Evolutionary conservation across 2,888 invertebrate genomes (phyloP), one percentile per base, ranked within the genome.

Genomic region (Coelopa pilipes): DNA sequence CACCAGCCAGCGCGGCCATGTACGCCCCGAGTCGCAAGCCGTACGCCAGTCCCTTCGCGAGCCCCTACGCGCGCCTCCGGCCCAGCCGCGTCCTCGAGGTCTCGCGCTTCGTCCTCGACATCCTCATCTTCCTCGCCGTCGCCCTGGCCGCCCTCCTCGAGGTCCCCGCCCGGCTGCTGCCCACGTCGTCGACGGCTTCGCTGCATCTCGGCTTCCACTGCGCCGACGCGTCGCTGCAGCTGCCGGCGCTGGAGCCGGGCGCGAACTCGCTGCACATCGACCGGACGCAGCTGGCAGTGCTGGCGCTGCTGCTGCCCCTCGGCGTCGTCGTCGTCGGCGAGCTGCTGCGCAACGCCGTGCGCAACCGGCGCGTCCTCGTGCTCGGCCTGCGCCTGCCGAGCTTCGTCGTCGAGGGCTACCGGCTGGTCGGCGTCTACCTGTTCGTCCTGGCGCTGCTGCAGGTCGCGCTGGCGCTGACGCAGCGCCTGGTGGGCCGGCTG

Each of bases 201-300:
- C 7, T 66, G 0, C 80, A 80, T 3, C 81, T 98, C 73, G 98
- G 98, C 53, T 97, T 97, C 89, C 97, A 95, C 89, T 98, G 98
- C 89, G 93, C 95, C 86, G 98, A 99, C 89, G 94, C 95, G 84
- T 93, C 94, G 65, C 91, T 99, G 53, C 91, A 34, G 53, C 45
- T 11, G 15, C n/a, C 67, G 11, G 21, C n/a, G 5, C 13, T 15
- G n/a, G 34, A n/a, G 13, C 24, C 24, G 2, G 15, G 4, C 11
- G 34, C 21, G n/a, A 21, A 62, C 11, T 34, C 24, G 34, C 34
- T 34, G 15, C 24, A 15, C 13, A n/a, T n/a, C n/a, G n/a, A 34
- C n/a, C 73, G 83, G 72, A 77, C 80, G 9, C 85, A 84, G 50
- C 73, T 84, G n/a, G 83, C 83, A 1, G 75, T 84, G 3, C 66